Evolutionary conservation across 2,113 vertebrate species (phyloP).

Genomic region (Sander vitreus): DNA sequence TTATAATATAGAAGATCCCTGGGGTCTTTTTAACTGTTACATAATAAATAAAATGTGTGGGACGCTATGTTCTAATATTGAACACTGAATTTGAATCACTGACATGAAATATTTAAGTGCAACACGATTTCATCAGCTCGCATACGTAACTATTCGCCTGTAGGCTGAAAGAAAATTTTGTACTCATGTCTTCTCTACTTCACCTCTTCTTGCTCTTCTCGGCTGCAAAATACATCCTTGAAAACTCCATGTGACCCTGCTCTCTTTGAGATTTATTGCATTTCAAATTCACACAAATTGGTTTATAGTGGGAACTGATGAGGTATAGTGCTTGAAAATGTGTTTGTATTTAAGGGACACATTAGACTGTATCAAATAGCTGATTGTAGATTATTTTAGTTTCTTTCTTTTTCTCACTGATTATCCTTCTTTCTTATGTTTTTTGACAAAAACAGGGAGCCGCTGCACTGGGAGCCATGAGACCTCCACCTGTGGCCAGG

Average conservation of each 20-base stretch:
- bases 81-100: conserved; percentile 40
- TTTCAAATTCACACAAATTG: background rate
- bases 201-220: background rate
- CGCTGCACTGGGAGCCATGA: conserved; percentile 21
- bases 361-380: background rate
- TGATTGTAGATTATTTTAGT: background rate
- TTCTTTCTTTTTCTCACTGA: conserved; percentile 31
- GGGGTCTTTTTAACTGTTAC: conserved; percentile 57
- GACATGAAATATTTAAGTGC: conserved; percentile 59
- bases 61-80: conserved; percentile 27
- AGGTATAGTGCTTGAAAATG: background rate
- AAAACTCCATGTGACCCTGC: conserved; percentile 24
- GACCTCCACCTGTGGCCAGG: conserved; percentile 53
- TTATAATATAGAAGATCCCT: conserved; percentile 53
- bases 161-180: conserved; percentile 19
- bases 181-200: conserved; percentile 7
- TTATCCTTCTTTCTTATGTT: conserved; percentile 39
- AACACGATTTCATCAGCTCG: conserved; percentile 47
- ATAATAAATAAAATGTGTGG: conserved; percentile 56
- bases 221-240: background rate
- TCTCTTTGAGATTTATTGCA: background rate
- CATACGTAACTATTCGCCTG: conserved; percentile 26
- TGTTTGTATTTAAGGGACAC: background rate
- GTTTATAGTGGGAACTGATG: background rate
- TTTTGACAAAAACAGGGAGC: conserved; percentile 56